Conservation (phyloP, 2,113 vertebrate genomes). For the Cyanocitta stelleri region DNA sequence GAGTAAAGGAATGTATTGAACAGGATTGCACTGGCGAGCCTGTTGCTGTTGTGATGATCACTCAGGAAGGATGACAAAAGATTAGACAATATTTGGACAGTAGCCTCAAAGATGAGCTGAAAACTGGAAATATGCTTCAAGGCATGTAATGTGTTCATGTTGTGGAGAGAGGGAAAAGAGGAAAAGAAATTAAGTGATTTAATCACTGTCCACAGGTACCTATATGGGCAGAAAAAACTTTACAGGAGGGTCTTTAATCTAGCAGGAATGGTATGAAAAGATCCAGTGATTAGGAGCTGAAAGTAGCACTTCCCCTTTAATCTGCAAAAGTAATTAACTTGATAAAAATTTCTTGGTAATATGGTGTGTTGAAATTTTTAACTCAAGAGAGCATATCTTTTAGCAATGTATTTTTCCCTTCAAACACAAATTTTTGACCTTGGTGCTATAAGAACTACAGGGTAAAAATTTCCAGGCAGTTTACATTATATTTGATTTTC, state of each 20-base stretch:
- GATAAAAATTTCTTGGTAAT: not conserved
- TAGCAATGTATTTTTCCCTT: not conserved
- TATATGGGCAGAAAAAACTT: not conserved
- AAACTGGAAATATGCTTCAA: not conserved
- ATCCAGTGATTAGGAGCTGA: not conserved
- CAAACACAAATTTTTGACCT: not conserved
- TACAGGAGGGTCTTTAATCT: not conserved
- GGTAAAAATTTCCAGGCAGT: not conserved
- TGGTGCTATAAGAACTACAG: not conserved
- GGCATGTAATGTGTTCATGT: not conserved
- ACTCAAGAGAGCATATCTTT: not conserved
- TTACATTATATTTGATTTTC: not conserved
- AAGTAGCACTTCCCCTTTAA: not conserved
- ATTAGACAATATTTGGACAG: not conserved
- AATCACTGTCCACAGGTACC: not conserved
- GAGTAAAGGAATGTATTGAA: not conserved
- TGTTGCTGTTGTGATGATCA: not conserved
- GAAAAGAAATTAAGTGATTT: not conserved
- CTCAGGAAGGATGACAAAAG: not conserved
- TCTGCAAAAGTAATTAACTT: constrained; percentile 20
- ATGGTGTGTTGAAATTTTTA: not conserved
- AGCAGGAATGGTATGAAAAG: not conserved
- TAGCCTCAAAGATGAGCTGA: not conserved
- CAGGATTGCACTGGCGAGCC: not conserved
- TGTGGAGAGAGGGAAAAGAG: not conserved